Evolutionary conservation across 2,888 invertebrate genomes (phyloP).

Genomic region (Drosophila multiciliata): DNA sequence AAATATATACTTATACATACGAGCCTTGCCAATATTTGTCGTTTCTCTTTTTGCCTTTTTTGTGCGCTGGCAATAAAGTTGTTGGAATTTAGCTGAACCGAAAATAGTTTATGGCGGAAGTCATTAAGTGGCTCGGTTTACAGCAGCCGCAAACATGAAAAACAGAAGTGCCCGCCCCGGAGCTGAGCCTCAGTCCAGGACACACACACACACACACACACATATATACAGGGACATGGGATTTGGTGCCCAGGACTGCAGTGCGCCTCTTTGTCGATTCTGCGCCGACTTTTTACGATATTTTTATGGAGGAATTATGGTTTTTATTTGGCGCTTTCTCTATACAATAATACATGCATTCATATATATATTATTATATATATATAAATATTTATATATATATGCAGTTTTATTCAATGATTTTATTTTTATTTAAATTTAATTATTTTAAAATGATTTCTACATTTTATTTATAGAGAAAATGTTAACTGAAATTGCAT

Average conservation of each 20-base stretch:
- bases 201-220: neutral
- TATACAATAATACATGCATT: conserved; percentile 11
- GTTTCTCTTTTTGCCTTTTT: conserved; percentile 55
- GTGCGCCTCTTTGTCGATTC: conserved; percentile 33
- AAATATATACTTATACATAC: conserved; percentile 17
- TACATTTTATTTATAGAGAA: conserved; percentile 35
- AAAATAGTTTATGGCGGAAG: conserved; percentile 81
- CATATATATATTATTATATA: neutral
- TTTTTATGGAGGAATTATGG: conserved; percentile 79
- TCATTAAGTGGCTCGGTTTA: conserved; percentile 80
- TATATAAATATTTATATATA: neutral
- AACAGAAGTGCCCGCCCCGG: conserved; percentile 70
- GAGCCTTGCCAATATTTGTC: conserved; percentile 71
- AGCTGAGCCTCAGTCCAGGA: conserved; percentile 20
- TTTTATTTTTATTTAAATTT: conserved; percentile 56
- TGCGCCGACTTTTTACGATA: conserved; percentile 71
- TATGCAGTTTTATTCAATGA: conserved; percentile 43
- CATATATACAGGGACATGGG: neutral
- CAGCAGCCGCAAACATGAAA: conserved; percentile 80
- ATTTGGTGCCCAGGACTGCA: conserved; percentile 8
- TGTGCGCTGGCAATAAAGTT: conserved; percentile 73
- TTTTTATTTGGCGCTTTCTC: conserved; percentile 72
- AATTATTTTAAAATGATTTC: conserved; percentile 77
- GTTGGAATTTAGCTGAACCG: conserved; percentile 80
- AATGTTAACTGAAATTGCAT: conserved; percentile 56